Conservation (phyloP, 2,888 invertebrate species). For the Volucella zonaria region DNA sequence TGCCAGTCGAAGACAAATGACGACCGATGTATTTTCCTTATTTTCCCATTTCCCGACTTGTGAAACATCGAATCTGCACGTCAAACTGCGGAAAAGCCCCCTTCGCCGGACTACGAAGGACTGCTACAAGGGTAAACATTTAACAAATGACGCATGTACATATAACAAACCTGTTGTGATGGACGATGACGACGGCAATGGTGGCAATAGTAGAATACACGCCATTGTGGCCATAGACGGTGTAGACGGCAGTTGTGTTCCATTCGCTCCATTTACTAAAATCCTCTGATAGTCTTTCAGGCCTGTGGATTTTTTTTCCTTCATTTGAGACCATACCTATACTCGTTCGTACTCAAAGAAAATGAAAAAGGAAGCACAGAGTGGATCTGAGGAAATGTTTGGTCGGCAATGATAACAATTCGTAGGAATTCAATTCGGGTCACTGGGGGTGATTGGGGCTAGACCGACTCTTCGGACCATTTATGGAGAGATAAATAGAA, state of each 20-base stretch:
- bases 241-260: not conserved
- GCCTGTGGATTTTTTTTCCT: conserved; percentile 8
- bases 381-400: conserved; percentile 33
- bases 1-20: conserved; percentile 56
- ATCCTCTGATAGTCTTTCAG: not conserved
- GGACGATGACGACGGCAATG: conserved; percentile 11
- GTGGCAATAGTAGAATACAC: not conserved
- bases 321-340: not conserved
- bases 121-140: conserved; percentile 50
- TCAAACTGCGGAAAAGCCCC: conserved; percentile 27
- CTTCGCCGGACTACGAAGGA: not conserved
- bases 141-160: conserved; percentile 52
- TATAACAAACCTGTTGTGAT: conserved; percentile 50
- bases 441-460: conserved; percentile 8
- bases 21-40: conserved; percentile 53
- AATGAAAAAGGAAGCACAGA: not conserved
- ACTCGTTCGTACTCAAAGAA: not conserved
- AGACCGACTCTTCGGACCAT: no score
- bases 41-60: conserved; percentile 31
- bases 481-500: not conserved
- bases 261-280: not conserved
- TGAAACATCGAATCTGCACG: conserved; percentile 35
- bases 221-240: not conserved
- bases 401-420: conserved; percentile 62
- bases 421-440: conserved; percentile 56